A percentile compares a stretch with the other conserved stretches of the same genome.
phyloP scores from a whole-genome alignment of 2,888 invertebrate species.

The Drosophila aldrichi region DNA sequence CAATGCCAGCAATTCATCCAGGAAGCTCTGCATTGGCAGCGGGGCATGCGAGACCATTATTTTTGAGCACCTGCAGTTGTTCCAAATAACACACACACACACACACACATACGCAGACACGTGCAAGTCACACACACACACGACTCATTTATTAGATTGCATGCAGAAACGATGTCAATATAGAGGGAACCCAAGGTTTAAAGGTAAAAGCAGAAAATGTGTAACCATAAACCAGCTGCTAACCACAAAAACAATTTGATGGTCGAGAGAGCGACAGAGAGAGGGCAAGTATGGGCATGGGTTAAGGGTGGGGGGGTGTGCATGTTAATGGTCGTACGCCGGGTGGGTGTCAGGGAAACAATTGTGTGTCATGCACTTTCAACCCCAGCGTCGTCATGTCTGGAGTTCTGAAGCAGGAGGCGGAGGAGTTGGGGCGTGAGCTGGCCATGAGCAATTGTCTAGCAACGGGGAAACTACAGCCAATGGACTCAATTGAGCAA shows the following conservation, averaged over 20 bases:
- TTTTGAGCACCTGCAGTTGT: slow-evolving; percentile 51
- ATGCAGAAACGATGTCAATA: slow-evolving; percentile 67
- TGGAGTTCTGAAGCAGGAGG: slow-evolving; percentile 14
- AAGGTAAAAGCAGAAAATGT: slow-evolving; percentile 50
- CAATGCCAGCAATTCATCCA: slow-evolving; percentile 42
- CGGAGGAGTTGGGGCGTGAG: slow-evolving; percentile 1
- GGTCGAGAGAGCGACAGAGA: slow-evolving; percentile 5
- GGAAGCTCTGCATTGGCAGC: slow-evolving; percentile 22
- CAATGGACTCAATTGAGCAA: slow-evolving; percentile 72
- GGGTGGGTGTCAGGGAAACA: slow-evolving; percentile 43
- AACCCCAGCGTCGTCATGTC: slow-evolving; percentile 69
- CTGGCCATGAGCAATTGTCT: slow-evolving; percentile 63
- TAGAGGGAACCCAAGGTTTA: slow-evolving; percentile 35
- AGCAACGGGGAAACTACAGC: slow-evolving; percentile 52
- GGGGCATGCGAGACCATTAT: slow-evolving; percentile 39
- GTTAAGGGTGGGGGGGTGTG: slow-evolving; percentile 26
- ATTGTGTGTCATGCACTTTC: slow-evolving; percentile 82
- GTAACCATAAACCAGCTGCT: slow-evolving; percentile 74
- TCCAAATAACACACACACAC: slow-evolving; percentile 25
- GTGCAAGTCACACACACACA: neutral
- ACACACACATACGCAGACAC: slow-evolving; percentile 17
- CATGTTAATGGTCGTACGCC: slow-evolving; percentile 59
- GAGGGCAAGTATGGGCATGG: neutral
- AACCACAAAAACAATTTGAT: slow-evolving; percentile 76
- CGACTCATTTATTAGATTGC: slow-evolving; percentile 68